phyloP scores from a whole-genome alignment of 2,888 invertebrate genomes.

The Aphidius colemani region DNA sequence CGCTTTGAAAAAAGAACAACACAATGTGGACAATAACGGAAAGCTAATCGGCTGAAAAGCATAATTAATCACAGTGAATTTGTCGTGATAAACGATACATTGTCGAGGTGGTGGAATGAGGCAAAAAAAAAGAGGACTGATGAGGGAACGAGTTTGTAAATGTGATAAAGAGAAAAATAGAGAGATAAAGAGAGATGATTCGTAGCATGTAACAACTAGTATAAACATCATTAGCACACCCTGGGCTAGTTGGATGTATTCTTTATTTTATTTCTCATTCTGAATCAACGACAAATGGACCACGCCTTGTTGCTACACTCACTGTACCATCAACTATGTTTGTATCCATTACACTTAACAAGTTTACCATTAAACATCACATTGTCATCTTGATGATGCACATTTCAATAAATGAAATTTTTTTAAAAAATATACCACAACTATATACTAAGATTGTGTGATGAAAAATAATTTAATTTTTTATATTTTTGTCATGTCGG shows the following conservation, averaged over 20 bases:
- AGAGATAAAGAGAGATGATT: too few relatives aligned
- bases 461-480: too few relatives aligned
- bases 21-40: slow-evolving; percentile 33
- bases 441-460: too few relatives aligned
- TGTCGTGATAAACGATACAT: slow-evolving; percentile 49
- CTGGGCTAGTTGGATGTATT: too few relatives aligned
- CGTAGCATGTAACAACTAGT: background rate
- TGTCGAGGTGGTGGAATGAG: slow-evolving; percentile 29
- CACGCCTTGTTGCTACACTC: slow-evolving; percentile 23
- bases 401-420: too few relatives aligned
- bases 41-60: slow-evolving; percentile 53
- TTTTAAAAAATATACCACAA: too few relatives aligned
- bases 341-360: slow-evolving; percentile 6
- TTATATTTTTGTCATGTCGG: background rate
- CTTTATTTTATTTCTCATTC: slow-evolving; percentile 8
- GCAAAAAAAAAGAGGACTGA: slow-evolving; percentile 1
- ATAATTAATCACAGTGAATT: slow-evolving; percentile 54
- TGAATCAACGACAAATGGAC: slow-evolving; percentile 39
- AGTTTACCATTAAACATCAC: background rate
- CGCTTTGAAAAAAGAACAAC: background rate
- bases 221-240: slow-evolving; percentile 45
- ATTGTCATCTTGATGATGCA: background rate
- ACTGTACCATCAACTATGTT: slow-evolving; percentile 15
- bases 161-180: too few relatives aligned
- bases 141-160: too few relatives aligned